These are phyloP conservation scores for Nomada fucata DNA, from an alignment of 2,888 invertebrate genomes.

Conservation along the genomic window DNA sequence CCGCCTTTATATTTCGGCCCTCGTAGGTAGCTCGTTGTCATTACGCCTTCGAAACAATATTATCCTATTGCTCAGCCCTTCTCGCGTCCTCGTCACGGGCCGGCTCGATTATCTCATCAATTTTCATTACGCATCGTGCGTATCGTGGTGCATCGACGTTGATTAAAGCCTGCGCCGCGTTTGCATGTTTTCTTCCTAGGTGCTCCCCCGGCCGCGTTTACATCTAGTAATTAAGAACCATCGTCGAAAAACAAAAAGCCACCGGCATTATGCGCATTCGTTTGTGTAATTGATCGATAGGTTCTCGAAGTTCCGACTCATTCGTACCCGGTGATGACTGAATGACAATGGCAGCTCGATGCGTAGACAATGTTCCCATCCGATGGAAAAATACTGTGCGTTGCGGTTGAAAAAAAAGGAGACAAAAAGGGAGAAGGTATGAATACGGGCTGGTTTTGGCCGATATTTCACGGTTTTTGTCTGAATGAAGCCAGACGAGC, in stretches of 20 bases:
- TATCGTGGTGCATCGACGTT: constrained; percentile 74
- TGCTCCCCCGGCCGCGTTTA: constrained; percentile 66
- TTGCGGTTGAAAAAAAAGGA: constrained; percentile 12
- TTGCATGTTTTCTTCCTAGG: constrained; percentile 77
- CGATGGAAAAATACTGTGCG: constrained; percentile 2
- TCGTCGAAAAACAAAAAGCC: constrained; percentile 32
- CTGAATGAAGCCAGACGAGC: no score
- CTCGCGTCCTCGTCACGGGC: constrained; percentile 42
- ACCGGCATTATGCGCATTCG: constrained; percentile 67
- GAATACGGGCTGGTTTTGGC: constrained; percentile 4
- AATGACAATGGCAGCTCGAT: constrained; percentile 53
- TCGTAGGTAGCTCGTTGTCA: constrained; percentile 54
- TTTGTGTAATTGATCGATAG: constrained; percentile 78
- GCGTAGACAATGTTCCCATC: constrained; percentile 3
- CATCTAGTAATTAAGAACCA: constrained; percentile 79
- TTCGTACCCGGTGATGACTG: constrained; percentile 73
- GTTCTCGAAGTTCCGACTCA: constrained; percentile 71
- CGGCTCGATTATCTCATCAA: constrained; percentile 81
- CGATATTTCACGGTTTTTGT: constrained; percentile 2
- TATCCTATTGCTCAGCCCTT: constrained; percentile 68
- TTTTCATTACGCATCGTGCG: constrained; percentile 80
- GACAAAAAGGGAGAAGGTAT: background rate
- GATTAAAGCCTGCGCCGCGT: constrained; percentile 73
- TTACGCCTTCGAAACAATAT: constrained; percentile 70
- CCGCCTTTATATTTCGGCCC: constrained; percentile 55